Conservation (phyloP, 2,888 invertebrate species). For the Tiliacea citrago region DNA sequence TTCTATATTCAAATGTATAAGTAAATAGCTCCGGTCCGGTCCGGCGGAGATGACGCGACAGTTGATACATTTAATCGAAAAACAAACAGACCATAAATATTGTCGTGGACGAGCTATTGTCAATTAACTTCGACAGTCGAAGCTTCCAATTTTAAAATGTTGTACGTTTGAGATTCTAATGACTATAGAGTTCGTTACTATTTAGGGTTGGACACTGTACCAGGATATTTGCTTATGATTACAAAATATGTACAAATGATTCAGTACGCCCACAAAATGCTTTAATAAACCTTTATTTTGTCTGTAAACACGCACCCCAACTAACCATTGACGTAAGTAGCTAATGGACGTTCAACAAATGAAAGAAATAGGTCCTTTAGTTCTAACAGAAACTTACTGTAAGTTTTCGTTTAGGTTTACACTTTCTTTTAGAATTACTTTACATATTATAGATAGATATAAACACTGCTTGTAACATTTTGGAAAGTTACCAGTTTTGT, state of each 20-base stretch:
- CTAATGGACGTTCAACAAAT: conserved; percentile 6
- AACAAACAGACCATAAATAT: conserved; percentile 77
- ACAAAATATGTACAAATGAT: neutral
- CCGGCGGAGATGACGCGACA: conserved; percentile 63
- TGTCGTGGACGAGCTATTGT: conserved; percentile 52
- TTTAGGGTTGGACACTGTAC: neutral
- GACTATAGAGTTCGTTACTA: conserved; percentile 9
- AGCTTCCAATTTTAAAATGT: conserved; percentile 39
- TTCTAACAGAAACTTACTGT: conserved; percentile 4
- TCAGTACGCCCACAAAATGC: neutral
- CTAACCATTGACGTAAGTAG: neutral
- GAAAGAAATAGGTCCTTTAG: neutral
- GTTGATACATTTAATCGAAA: conserved; percentile 78
- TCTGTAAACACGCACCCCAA: neutral
- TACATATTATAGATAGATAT: conserved; percentile 10
- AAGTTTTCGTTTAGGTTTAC: neutral
- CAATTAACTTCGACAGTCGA: conserved; percentile 50
- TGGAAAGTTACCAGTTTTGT: conserved; percentile 61
- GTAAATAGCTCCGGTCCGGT: conserved; percentile 74
- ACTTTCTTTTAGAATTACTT: conserved; percentile 21
- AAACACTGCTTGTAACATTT: conserved; percentile 41
- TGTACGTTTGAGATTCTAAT: conserved; percentile 12
- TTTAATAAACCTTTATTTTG: conserved; percentile 4
- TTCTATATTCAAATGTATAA: conserved; percentile 73
- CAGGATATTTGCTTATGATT: neutral